Evolutionary conservation across 2,113 vertebrate species (phyloP), one percentile per base, ranked within the genome.

Genomic region (Xiphorhynchus elegans): DNA sequence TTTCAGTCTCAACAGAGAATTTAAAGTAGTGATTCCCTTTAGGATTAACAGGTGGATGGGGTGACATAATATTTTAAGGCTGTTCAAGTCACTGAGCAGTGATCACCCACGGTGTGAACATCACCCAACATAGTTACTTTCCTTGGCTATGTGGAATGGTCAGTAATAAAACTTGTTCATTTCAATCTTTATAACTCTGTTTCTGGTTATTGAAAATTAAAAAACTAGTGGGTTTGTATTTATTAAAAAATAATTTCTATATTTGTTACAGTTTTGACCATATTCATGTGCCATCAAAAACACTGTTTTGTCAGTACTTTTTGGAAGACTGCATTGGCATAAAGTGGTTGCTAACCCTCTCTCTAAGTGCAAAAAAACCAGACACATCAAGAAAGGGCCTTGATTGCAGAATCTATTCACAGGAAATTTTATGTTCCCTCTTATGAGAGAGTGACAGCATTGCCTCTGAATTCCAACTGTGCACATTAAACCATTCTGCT

Each of bases 401-500:
- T 91, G 68, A 63, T 14, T 81, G n/a, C 40, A 64, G 29, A 70
- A 75, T n/a, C 9, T 75, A 19, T 74, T 95, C 52, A 55, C 12
- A 63, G 29, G 13, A 75, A 84, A 31, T 59, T 67, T 89, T 75
- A 21, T 9, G 13, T 92, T 91, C 37, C 70, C 3, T 69, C 8
- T 33, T 67, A 42, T 10, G 10, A 60, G 19, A 58, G 16, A 47
- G 26, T 44, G 21, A 7, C 33, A 47, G 39, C 59, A 77, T 83
- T 90, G 60, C 89, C 90, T 96, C 52, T 76, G 83, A 89, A 93
- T 97, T 93, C 82, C 60, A 78, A 1, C 78, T 93, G 80, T 91
- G 76, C 88, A 91, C 86, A 78, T 97, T 93, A 95, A 93, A 94
- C 73, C 60, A 70, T 95, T 90, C 44, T 50, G 49, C 67, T 69